Conservation (phyloP, 2,113 vertebrate genomes). For the Toxostoma redivivum region DNA sequence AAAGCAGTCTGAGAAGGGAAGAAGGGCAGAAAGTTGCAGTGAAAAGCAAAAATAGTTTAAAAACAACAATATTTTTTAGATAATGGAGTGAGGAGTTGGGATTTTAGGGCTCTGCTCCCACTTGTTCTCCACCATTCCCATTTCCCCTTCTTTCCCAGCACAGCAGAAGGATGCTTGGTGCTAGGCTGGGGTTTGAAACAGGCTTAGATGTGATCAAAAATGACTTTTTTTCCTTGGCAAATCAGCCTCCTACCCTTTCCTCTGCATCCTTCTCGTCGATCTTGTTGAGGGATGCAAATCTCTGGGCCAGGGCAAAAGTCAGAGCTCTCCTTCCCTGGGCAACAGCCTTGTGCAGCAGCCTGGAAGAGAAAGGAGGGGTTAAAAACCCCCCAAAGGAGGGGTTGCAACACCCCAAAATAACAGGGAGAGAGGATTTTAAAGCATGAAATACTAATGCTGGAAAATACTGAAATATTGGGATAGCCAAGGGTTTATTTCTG, state of each 20-base stretch:
- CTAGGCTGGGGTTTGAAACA: background rate
- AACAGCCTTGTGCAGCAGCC: constrained; percentile 78
- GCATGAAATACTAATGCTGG: accelerated
- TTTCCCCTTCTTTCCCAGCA: background rate
- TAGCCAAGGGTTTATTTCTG: background rate
- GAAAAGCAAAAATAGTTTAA: background rate
- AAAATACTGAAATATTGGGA: accelerated
- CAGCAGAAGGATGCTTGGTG: background rate
- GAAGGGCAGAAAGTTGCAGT: background rate
- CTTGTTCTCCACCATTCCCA: background rate
- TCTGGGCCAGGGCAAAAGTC: constrained; percentile 73
- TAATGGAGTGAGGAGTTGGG: background rate
- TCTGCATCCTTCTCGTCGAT: constrained; percentile 76
- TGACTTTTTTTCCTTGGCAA: background rate
- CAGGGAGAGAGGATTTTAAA: background rate
- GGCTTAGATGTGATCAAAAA: background rate
- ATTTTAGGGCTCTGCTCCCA: background rate
- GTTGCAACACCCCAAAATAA: background rate
- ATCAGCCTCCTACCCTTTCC: constrained; percentile 70
- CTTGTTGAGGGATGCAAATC: constrained; percentile 69
- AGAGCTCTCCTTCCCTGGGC: constrained; percentile 76
- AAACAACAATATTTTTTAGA: accelerated
- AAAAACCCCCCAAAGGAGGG: too few relatives aligned
- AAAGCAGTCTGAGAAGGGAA: constrained; percentile 75
- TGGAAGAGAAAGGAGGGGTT: background rate